Evolutionary conservation across 2,797 vertebrate genomes (phyloP), one percentile per base, ranked within the genome.

Genomic region (Nasua narica): DNA sequence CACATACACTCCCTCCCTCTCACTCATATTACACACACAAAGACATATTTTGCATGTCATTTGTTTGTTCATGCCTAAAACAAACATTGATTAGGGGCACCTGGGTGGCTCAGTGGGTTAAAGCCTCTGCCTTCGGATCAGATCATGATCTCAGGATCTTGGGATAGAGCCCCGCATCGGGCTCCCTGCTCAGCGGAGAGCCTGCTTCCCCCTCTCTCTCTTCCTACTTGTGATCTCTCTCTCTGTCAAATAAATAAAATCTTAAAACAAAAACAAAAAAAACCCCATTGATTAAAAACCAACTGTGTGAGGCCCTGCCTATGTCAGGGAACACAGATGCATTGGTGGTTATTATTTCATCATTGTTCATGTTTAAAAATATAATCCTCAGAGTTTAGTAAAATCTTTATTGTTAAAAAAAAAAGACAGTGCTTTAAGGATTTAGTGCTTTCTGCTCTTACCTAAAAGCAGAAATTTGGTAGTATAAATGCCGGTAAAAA

Each of bases 291-390:
- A 52, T 87, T 84, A 50, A 87, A 94, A 90, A n/a, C 74, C 11
- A 35, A 82, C 25, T 77, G 2, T 32, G 18, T 89, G 58, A 85
- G 37, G 27, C 86, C 74, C 0, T 92, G 76, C 16, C 10, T 76
- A 2, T 92, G 32, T 12, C 69, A 79, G 32, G 43, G 84, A 40
- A 90, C 46, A 92, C 46, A 90, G 89, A 50, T 87, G 46, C 15
- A n/a, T n/a, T 81, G 76, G 3, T 84, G 58, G 58, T 50, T 50
- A 21, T 65, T 72, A 29, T 78, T 83, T 86, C 79, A 40, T 72
- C 23, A 23, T 89, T 85, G 60, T 50, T 94, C 21, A 52, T 93
- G 10, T 86, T 91, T 94, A 77, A 92, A 87, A 93, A 52, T 67
- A 62, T 43, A 65, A 85, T 37, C 23, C 19, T 27, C 19, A 79